Evolutionary conservation across 2,113 vertebrate species (phyloP), one percentile per base, ranked within the genome.

Genomic region (Lycocorax pyrrhopterus): DNA sequence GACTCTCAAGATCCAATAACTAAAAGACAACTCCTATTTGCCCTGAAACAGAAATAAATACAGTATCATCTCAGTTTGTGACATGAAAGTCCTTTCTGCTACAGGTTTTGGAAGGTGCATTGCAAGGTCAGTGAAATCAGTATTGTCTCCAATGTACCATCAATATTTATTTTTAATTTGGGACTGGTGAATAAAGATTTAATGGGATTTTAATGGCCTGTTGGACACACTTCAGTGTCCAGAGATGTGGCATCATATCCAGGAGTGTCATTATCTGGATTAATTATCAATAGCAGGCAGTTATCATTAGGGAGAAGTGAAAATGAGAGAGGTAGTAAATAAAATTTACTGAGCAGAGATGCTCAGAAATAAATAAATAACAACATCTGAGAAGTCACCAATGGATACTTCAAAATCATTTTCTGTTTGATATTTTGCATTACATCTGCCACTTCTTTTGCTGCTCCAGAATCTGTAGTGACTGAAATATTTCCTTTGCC

Each of bases 201-300:
- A 98, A 98, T 98, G 92, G 89, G 83, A 97, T 97, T 98, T 97
- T 98, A 98, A 98, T 98, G 97, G 84, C 93, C 91, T 97, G 83
- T 97, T 97, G 96, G 97, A 98, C 97, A 97, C 97, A 98, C 97
- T 98, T 98, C 97, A 96, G 94, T 94, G 96, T 98, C 97, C 97
- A 96, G 97, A 97, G 97, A 98, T 96, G 91, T 94, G 92, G 94
- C 85, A 91, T 97, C 96, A 94, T 95, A 96, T 96, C 85, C 95
- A 96, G 84, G 82, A 96, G 95, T 96, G 92, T 97, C 93, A 73
- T 98, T 98, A 98, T 97, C 97, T 96, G 91, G 93, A 98, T 98
- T 98, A 98, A 98, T 98, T 98, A 97, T 96, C 94, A 98, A 96
- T 97, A 97, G 91, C 10, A 2, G 90, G 89, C 91, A 97, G 91